These are phyloP conservation scores for Phalacrocorax brasilianus DNA, from an alignment of 2,113 vertebrate species.

Conservation along the genomic window DNA sequence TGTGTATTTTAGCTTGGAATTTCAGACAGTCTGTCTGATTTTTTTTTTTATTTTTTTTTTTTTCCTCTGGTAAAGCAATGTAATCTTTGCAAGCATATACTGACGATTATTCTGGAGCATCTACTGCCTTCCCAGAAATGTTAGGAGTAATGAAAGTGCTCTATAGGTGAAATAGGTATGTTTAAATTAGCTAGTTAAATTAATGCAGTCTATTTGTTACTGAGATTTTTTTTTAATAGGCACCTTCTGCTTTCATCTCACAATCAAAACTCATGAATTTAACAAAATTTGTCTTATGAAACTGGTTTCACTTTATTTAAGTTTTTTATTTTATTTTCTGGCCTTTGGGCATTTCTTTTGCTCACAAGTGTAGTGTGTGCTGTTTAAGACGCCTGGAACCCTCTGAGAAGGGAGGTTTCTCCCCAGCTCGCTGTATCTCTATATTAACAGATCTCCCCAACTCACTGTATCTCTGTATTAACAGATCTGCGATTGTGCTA, in stretches of 20 bases:
- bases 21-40: slow-evolving; percentile 58
- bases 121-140: slow-evolving; percentile 78
- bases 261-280: slow-evolving; percentile 52
- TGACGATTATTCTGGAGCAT: slow-evolving; percentile 78
- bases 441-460: neutral
- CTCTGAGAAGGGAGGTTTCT: slow-evolving; percentile 12
- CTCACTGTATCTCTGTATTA: slow-evolving; percentile 8
- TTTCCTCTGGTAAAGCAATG: slow-evolving; percentile 54
- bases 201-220: slow-evolving; percentile 70
- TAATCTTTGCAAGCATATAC: slow-evolving; percentile 76
- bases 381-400: slow-evolving; percentile 51
- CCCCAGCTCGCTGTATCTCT: neutral
- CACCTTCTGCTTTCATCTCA: slow-evolving; percentile 76
- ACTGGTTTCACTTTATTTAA: slow-evolving; percentile 29
- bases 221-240: slow-evolving; percentile 19
- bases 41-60: neutral
- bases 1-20: slow-evolving; percentile 76
- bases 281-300: slow-evolving; percentile 59
- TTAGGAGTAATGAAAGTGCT: slow-evolving; percentile 74
- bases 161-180: slow-evolving; percentile 75
- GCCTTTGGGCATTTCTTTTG: slow-evolving; percentile 60
- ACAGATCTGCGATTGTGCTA: neutral
- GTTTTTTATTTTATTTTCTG: neutral
- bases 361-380: slow-evolving; percentile 43
- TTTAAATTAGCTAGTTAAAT: slow-evolving; percentile 63